Evolutionary conservation across 2,888 invertebrate genomes (phyloP), one percentile per base, ranked within the genome.

Genomic region (Caenorhabditis becei): DNA sequence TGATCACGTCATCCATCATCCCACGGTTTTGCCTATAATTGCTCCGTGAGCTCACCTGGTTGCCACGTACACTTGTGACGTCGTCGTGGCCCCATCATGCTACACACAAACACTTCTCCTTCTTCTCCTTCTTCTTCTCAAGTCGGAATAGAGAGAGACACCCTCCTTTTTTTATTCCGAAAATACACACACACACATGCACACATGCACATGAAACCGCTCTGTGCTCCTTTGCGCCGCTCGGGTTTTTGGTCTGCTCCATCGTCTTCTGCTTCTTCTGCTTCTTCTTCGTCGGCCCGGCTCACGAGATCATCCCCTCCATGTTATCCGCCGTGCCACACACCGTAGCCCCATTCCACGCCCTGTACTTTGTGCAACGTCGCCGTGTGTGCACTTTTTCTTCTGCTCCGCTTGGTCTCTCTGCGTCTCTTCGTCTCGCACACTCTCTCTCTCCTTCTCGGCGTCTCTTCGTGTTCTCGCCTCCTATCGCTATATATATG

Each of bases 91-190:
- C 37, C 59, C 69, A 69, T 69, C 69, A 69, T 20, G 69, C 69
- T 69, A 70, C 70, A 61, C 70, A 70, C 61, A 70, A 26, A 44
- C 35, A 59, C 24, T 58, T 49, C 69, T 49, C 58, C 49, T 58
- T 58, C 69, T 70, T 61, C 59, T 51, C 70, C 51, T 61, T 41
- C 41, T 14, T 41, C 41, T 5, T 10, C 8, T 41, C 41, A 14
- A 10, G 41, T 14, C 41, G 41, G 41, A 41, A 71, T 71, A 61
- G 70, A 70, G 70, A 61, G 70, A 70, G 70, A 70, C 70, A 70
- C 70, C 61, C 67, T 67, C 56, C 61, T 37, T 70, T 70, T 70
- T 70, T 70, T 70, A 70, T 70, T 70, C 70, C 70, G 53, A 70
- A 70, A 70, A 70, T 70, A 70, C 70, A 69, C 56, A 67, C 66